Conservation (phyloP, 2,888 invertebrate genomes). For the Leptarthrus brevirostris region DNA sequence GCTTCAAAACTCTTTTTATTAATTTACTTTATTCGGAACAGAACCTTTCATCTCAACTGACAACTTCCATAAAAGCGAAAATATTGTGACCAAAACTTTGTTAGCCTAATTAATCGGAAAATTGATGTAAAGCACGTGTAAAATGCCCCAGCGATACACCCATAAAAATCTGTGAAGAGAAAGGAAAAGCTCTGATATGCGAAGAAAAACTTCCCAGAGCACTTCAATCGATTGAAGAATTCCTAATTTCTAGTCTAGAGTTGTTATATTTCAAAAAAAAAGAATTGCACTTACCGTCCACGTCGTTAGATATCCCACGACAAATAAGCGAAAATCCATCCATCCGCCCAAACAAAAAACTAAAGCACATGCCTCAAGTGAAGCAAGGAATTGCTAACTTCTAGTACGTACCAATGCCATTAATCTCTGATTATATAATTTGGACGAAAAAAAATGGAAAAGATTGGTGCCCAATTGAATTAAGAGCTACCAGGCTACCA, state of each 20-base stretch:
- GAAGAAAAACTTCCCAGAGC: too few relatives aligned
- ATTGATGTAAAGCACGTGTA: constrained; percentile 4
- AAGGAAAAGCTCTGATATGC: constrained; percentile 7
- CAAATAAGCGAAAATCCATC: constrained; percentile 34
- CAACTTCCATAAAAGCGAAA: constrained; percentile 5
- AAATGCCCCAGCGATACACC: neutral
- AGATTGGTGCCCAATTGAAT: too few relatives aligned
- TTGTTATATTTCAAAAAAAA: neutral
- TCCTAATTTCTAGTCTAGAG: constrained; percentile 4
- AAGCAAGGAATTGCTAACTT: neutral
- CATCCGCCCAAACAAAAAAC: constrained; percentile 1
- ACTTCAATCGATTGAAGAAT: neutral
- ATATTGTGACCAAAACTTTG: neutral
- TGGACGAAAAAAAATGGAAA: neutral
- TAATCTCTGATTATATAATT: constrained; percentile 38
- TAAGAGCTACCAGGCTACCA: too few relatives aligned
- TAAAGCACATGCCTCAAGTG: neutral
- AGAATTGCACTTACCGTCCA: neutral
- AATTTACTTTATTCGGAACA: too few relatives aligned
- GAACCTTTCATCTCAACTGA: too few relatives aligned
- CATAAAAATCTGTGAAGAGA: constrained; percentile 25
- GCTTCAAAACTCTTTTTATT: too few relatives aligned
- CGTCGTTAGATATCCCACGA: constrained; percentile 8
- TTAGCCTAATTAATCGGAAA: neutral
- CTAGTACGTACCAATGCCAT: constrained; percentile 2